These are phyloP conservation scores for Trichoplusia ni DNA, from an alignment of 1,140 invertebrate species.

Conservation along the genomic window DNA sequence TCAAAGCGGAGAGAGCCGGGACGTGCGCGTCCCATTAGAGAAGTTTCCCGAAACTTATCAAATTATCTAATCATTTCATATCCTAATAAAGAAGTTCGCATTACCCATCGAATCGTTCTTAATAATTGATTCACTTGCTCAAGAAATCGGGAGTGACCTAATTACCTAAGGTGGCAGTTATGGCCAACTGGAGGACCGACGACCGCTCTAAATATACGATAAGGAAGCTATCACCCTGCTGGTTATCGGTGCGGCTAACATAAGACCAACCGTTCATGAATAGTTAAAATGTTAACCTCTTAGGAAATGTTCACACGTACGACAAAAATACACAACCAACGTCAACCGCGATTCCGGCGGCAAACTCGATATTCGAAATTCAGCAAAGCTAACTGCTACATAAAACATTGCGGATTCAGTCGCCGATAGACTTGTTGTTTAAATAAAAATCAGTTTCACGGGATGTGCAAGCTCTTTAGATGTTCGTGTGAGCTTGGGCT, in stretches of 20 bases:
- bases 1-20: background rate
- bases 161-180: constrained; percentile 20
- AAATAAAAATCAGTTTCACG: constrained; percentile 63
- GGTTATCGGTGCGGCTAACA: constrained; percentile 58
- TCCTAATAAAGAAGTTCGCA: background rate
- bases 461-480: constrained; percentile 51
- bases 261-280: constrained; percentile 60
- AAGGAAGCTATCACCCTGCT: constrained; percentile 56
- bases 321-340: constrained; percentile 21
- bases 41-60: background rate
- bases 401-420: constrained; percentile 47
- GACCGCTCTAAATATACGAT: constrained; percentile 56
- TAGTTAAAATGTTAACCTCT: constrained; percentile 57
- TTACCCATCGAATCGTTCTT: background rate
- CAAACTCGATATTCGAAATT: constrained; percentile 28
- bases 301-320: constrained; percentile 45
- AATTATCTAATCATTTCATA: background rate
- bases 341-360: background rate
- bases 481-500: constrained; percentile 63
- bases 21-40: background rate
- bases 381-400: constrained; percentile 28
- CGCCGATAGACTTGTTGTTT: constrained; percentile 59
- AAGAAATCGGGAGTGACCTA: background rate
- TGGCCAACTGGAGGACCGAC: constrained; percentile 18
- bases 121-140: background rate